Conservation (phyloP, 2,113 vertebrate genomes). For the Archilochus colubris region DNA sequence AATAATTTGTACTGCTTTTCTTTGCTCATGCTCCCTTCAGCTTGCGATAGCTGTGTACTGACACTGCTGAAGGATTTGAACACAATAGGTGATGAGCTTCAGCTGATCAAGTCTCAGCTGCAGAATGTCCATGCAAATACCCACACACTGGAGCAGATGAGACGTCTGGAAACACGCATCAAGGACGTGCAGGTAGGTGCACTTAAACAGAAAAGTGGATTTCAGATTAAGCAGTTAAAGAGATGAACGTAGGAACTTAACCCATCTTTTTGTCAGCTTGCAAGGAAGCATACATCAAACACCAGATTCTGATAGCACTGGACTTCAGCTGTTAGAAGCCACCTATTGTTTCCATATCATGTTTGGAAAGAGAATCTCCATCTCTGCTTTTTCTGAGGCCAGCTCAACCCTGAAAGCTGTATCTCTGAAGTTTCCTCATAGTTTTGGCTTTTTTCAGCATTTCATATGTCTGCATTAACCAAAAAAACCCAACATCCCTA, state of each 20-base stretch:
- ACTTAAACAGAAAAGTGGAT: neutral
- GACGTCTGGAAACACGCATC: constrained; percentile 80
- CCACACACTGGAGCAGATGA: constrained; percentile 78
- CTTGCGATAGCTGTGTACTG: constrained; percentile 91
- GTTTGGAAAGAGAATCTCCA: neutral
- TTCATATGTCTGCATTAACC: neutral
- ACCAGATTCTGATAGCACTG: neutral
- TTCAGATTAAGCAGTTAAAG: neutral
- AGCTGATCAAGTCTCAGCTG: constrained; percentile 80
- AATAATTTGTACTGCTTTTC: neutral
- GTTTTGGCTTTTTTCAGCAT: neutral
- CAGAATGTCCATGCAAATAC: constrained; percentile 75
- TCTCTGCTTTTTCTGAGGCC: neutral
- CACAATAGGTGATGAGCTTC: constrained; percentile 79
- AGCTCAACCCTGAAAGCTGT: neutral
- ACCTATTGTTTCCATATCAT: neutral
- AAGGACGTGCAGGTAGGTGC: constrained; percentile 83
- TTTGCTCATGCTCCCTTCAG: constrained; percentile 72
- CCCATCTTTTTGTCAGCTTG: neutral
- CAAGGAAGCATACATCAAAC: neutral
- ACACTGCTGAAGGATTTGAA: constrained; percentile 86
- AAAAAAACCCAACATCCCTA: rapidly evolving
- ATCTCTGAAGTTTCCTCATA: neutral
- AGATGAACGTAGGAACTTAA: neutral
- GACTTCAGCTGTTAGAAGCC: neutral